Conservation (phyloP, 2,888 invertebrate species). For the Orgyia antiqua region DNA sequence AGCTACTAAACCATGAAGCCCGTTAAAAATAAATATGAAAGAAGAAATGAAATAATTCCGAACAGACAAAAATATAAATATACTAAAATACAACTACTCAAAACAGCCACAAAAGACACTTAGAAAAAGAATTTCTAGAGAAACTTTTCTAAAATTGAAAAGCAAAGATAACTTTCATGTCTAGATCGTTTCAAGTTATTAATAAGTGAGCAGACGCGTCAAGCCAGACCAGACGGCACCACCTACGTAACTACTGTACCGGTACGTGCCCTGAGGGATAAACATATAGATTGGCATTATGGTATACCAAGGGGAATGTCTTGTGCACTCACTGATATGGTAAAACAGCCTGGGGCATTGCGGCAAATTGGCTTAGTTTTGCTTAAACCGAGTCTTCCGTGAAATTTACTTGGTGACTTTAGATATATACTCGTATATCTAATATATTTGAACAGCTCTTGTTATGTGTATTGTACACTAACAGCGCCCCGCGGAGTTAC, state of each 20-base stretch:
- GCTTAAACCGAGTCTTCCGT: conserved; percentile 10
- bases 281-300: conserved; percentile 24
- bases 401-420: background rate
- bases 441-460: no score
- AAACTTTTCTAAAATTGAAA: no score
- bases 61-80: no score
- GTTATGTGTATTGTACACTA: background rate
- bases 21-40: no score
- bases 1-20: no score
- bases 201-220: conserved; percentile 18
- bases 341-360: conserved; percentile 11
- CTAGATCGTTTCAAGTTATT: conserved; percentile 16
- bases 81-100: no score
- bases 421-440: background rate
- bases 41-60: no score
- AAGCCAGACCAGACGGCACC: conserved; percentile 14
- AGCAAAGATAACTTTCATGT: no score
- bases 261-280: conserved; percentile 25
- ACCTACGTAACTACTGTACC: conserved; percentile 17
- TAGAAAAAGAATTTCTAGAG: no score
- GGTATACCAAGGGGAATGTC: conserved; percentile 15
- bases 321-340: conserved; percentile 17
- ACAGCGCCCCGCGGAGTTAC: no score
- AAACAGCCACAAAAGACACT: no score
- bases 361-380: conserved; percentile 21